Conservation (phyloP, 2,888 invertebrate species). For the Holacanthella duospinosa region DNA sequence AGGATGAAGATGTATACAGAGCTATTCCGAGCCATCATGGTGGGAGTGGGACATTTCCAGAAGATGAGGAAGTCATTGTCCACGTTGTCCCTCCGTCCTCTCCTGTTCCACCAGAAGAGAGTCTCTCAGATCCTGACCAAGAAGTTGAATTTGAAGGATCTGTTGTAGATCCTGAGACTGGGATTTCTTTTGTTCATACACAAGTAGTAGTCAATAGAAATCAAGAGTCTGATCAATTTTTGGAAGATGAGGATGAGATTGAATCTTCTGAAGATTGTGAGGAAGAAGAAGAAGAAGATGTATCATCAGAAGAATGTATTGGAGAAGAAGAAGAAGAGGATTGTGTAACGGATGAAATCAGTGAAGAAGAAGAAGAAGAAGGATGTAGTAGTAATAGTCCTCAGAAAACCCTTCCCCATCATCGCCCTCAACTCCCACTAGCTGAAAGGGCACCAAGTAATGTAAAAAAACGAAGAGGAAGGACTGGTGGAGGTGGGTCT, state of each 20-base stretch:
- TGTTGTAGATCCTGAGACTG: not conserved
- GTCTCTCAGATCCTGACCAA: not conserved
- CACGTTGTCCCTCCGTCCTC: not conserved
- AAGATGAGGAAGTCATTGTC: not conserved
- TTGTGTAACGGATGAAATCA: not conserved
- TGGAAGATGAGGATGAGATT: constrained; percentile 2
- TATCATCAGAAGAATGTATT: not conserved
- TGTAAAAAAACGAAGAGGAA: not conserved
- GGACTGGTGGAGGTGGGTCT: not conserved
- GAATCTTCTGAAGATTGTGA: not conserved
- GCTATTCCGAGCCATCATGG: too few species aligned
- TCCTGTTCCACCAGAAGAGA: not conserved
- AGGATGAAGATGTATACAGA: too few species aligned
- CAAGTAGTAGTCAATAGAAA: not conserved
- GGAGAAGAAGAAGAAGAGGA: constrained; percentile 7
- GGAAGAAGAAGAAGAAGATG: not conserved
- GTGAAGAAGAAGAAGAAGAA: not conserved
- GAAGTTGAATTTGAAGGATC: not conserved
- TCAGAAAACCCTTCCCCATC: not conserved
- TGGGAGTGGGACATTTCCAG: too few species aligned
- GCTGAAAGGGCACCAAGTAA: not conserved
- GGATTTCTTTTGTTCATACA: not conserved
- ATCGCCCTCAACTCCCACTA: not conserved
- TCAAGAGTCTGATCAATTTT: not conserved
- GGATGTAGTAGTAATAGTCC: not conserved